These are phyloP conservation scores for Clarias laeviceps DNA, from an alignment of 2,797 vertebrate genomes.

Conservation along the genomic window DNA sequence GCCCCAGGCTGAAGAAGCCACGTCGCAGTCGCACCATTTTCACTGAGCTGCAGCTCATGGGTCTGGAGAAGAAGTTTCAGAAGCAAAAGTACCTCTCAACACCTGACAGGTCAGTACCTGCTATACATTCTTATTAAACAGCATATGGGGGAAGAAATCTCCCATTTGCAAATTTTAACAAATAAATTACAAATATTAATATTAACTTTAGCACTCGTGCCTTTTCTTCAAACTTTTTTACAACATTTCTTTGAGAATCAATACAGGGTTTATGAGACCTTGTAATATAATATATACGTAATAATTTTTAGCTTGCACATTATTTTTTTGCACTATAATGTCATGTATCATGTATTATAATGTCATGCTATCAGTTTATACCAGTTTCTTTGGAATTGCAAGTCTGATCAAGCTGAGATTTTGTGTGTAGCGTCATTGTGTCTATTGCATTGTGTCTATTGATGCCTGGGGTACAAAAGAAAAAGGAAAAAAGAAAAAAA, in stretches of 20 bases:
- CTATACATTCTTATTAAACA: neutral
- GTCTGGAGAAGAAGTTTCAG: conserved; percentile 98
- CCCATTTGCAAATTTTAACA: neutral
- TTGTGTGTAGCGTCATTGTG: neutral
- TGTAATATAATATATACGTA: neutral
- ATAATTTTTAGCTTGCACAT: neutral
- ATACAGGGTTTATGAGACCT: neutral
- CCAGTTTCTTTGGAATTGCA: neutral
- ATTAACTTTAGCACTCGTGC: neutral
- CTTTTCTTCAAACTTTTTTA: neutral
- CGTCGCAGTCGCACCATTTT: conserved; percentile 97
- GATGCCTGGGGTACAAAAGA: neutral
- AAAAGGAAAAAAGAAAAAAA: neutral
- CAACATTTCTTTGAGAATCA: neutral
- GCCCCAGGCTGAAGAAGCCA: conserved; percentile 85
- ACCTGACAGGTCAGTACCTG: conserved; percentile 86
- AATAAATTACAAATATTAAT: neutral
- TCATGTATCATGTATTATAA: neutral
- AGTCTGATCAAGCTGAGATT: neutral
- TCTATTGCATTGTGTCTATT: neutral
- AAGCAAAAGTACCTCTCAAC: conserved; percentile 99
- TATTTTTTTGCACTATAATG: neutral
- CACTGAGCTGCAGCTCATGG: conserved; percentile 97
- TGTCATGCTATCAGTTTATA: too few relatives aligned
- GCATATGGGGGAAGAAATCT: neutral